Conservation (phyloP, 2,113 vertebrate species). For the Hippocampus barbouri region DNA sequence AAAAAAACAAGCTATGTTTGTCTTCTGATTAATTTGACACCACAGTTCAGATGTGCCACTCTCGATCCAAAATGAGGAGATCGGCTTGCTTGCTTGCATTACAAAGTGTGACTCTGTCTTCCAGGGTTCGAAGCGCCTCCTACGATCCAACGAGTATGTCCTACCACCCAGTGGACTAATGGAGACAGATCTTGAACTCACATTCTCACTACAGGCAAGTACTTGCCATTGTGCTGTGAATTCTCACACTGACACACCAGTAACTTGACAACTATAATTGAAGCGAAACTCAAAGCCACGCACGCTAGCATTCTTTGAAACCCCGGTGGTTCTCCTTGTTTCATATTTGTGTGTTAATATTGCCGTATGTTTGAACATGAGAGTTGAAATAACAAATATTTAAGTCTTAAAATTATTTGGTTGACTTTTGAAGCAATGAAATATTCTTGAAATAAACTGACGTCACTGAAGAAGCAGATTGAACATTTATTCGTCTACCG, state of each 20-base stretch:
- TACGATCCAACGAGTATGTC: conserved; percentile 76
- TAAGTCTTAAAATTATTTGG: not conserved
- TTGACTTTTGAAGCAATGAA: not conserved
- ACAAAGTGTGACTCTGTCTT: conserved; percentile 20
- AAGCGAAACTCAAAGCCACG: conserved; percentile 10
- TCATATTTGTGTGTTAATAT: not conserved
- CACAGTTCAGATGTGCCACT: not conserved
- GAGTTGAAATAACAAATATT: not conserved
- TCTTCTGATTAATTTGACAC: not conserved
- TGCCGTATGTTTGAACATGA: not conserved
- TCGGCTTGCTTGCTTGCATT: not conserved
- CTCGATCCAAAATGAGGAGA: not conserved
- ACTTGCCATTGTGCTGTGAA: conserved; percentile 35
- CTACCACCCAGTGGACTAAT: conserved; percentile 77
- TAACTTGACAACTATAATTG: conserved; percentile 21
- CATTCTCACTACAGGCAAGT: conserved; percentile 78
- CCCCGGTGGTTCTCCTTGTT: not conserved
- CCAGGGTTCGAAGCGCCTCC: conserved; percentile 77
- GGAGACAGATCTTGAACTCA: conserved; percentile 80
- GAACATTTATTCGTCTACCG: not conserved
- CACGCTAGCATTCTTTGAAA: not conserved
- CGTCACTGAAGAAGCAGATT: not conserved
- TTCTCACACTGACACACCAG: conserved; percentile 32
- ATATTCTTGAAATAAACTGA: not conserved
- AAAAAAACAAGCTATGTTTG: not conserved